Evolutionary conservation across 2,797 vertebrate genomes (phyloP).

Genomic region (Fratercula arctica): DNA sequence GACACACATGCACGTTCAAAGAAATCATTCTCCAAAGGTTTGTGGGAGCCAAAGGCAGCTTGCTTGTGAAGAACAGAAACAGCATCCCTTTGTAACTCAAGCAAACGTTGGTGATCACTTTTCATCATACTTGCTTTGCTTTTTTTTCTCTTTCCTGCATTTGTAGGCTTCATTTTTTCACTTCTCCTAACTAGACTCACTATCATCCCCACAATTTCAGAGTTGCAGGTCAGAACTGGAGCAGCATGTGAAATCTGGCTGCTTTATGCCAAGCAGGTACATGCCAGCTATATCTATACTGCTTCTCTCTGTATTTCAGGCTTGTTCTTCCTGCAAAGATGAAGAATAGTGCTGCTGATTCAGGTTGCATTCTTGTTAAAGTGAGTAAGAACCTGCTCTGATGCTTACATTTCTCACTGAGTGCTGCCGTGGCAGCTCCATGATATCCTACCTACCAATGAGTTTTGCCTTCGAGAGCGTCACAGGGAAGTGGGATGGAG

Average conservation of each 20-base stretch:
- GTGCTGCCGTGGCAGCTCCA: neutral
- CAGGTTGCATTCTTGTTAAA: neutral
- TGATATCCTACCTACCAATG: neutral
- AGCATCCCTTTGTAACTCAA: neutral
- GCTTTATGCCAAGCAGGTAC: neutral
- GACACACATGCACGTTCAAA: neutral
- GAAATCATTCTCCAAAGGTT: neutral
- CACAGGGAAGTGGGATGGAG: neutral
- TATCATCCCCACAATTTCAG: neutral
- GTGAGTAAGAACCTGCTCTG: neutral
- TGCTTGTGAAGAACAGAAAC: neutral
- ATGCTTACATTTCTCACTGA: neutral
- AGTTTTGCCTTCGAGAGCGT: neutral
- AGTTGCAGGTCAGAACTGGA: neutral
- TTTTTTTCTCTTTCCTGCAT: neutral
- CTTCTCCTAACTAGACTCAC: neutral
- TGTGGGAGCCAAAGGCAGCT: neutral
- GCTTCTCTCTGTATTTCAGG: neutral
- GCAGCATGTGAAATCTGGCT: neutral
- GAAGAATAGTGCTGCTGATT: neutral
- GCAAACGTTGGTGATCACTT: neutral
- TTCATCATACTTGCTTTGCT: neutral
- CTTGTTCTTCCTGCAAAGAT: neutral
- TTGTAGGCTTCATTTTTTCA: neutral
- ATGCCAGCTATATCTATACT: neutral